Evolutionary conservation across 2,113 vertebrate species (phyloP).

Genomic region (Pluvialis apricaria): DNA sequence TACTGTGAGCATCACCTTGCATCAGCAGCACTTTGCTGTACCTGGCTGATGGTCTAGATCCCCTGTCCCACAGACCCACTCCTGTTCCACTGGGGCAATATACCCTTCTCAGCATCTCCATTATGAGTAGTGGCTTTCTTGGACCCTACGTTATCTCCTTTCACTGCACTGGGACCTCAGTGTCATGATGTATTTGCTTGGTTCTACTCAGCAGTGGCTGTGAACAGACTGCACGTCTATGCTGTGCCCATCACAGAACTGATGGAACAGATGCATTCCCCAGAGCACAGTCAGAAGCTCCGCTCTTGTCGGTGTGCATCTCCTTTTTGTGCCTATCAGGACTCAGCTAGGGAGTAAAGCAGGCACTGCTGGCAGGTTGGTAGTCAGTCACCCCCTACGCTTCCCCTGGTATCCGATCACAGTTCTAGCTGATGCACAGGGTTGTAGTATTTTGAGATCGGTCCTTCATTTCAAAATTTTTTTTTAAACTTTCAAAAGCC

Average conservation of each 20-base stretch:
- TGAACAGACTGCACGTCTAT: background rate
- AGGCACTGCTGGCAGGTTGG: background rate
- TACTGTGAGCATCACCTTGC: background rate
- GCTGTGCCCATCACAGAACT: fast-evolving
- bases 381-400: background rate
- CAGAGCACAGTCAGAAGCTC: background rate
- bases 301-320: background rate
- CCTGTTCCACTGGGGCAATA: background rate
- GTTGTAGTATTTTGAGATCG: background rate
- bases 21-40: background rate
- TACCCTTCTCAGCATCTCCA: background rate
- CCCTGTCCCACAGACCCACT: background rate
- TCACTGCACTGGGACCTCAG: background rate
- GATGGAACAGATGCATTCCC: background rate
- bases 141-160: background rate
- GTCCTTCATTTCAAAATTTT: background rate
- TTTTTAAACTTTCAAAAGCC: background rate
- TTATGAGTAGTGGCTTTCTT: background rate
- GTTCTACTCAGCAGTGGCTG: background rate
- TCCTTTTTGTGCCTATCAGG: background rate
- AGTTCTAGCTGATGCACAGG: background rate
- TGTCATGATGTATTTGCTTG: background rate
- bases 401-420: background rate
- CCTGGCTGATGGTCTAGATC: background rate
- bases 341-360: background rate